These are phyloP conservation scores for Tenthredo amoena DNA, from an alignment of 2,888 invertebrate species.

Conservation along the genomic window DNA sequence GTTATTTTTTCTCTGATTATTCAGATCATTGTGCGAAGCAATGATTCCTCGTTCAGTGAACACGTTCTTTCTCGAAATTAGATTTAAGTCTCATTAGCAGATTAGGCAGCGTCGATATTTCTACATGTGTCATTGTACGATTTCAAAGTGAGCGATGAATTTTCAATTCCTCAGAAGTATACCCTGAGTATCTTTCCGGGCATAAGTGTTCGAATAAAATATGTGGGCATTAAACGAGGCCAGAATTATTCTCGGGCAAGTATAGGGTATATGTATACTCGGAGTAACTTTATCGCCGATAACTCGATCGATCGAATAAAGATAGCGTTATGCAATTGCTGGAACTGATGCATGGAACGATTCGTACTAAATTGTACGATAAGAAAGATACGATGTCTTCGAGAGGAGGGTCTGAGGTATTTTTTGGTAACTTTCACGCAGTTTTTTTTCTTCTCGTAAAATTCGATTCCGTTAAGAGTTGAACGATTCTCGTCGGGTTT, in stretches of 20 bases:
- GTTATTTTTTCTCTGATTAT: background rate
- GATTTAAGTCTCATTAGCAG: background rate
- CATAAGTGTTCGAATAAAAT: background rate
- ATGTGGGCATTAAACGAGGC: background rate
- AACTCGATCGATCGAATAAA: constrained; percentile 20
- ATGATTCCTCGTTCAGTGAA: background rate
- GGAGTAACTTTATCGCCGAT: background rate
- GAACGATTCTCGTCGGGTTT: constrained; percentile 24
- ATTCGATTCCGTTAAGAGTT: constrained; percentile 3
- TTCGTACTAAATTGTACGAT: constrained; percentile 1
- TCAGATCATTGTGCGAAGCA: background rate
- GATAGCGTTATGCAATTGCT: constrained; percentile 38
- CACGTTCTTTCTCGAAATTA: background rate
- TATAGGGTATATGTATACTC: background rate
- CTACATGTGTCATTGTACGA: background rate
- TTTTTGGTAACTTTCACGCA: background rate
- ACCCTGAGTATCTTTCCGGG: background rate
- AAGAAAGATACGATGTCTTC: constrained; percentile 19
- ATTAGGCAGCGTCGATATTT: background rate
- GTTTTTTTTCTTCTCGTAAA: background rate
- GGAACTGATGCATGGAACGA: background rate
- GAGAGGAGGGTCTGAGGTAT: background rate
- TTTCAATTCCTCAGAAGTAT: too few species aligned
- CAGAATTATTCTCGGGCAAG: background rate
- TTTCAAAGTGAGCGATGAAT: too few species aligned